phyloP scores from a whole-genome alignment of 2,113 vertebrate genomes.

The Galemys pyrenaicus region DNA sequence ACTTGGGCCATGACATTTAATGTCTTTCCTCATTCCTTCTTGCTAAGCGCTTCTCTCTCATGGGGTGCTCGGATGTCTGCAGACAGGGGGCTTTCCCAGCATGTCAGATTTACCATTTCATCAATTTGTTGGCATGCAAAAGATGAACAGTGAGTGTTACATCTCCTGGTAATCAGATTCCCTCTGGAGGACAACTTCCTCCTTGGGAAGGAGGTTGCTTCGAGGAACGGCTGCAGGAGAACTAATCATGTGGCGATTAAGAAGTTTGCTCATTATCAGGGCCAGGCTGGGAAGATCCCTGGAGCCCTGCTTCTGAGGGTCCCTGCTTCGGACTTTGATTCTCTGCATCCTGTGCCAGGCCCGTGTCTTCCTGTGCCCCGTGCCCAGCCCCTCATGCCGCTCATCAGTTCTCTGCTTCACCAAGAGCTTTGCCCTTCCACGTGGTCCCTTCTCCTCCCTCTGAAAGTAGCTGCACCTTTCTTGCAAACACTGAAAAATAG shows the following conservation, averaged over 20 bases:
- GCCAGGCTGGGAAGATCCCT: not conserved
- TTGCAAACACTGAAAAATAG: not conserved
- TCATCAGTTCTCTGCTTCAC: not conserved
- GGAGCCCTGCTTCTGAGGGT: too few relatives aligned
- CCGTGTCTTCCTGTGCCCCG: not conserved
- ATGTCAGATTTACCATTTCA: not conserved
- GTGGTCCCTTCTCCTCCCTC: not conserved
- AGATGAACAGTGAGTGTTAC: not conserved
- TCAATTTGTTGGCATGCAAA: not conserved
- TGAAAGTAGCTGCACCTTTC: not conserved
- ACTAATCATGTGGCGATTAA: not conserved
- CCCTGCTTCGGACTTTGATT: not conserved
- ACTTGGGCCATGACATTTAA: not conserved
- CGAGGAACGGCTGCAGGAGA: not conserved
- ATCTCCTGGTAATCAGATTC: not conserved
- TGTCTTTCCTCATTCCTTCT: not conserved
- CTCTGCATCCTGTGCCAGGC: not conserved
- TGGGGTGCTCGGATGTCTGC: not conserved
- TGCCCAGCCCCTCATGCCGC: not conserved
- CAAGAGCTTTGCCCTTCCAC: not conserved
- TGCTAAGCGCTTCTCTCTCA: not conserved
- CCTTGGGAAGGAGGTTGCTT: not conserved
- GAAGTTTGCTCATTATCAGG: not conserved
- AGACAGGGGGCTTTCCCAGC: slow-evolving; percentile 21
- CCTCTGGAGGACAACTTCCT: not conserved